A percentile compares a stretch with the other conserved stretches of the same genome.
Conservation (phyloP, 2,888 invertebrate species). For the Drosophila suboccidentalis region DNA sequence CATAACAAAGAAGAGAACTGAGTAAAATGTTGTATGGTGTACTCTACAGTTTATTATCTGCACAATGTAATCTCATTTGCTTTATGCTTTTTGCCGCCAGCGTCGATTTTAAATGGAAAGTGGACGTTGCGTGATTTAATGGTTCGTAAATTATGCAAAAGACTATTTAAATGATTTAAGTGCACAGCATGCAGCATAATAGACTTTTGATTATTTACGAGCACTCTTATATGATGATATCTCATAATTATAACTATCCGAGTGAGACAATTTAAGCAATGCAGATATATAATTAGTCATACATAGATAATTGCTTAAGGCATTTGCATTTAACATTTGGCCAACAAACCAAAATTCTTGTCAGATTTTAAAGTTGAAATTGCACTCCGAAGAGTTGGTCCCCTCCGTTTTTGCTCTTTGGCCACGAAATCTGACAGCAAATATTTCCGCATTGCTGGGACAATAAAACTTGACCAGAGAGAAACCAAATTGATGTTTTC, state of each 20-base stretch:
- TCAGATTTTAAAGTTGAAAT: constrained; percentile 28
- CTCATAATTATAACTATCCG: constrained; percentile 1
- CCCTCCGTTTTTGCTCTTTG: constrained; percentile 36
- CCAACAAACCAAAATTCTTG: constrained; percentile 27
- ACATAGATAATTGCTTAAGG: constrained; percentile 21
- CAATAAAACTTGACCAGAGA: constrained; percentile 38
- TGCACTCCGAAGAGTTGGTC: constrained; percentile 39
- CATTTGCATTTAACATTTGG: constrained; percentile 9
- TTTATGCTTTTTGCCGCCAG: constrained; percentile 5
- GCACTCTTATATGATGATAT: constrained; percentile 1
- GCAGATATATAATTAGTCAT: not conserved
- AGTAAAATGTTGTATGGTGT: not conserved
- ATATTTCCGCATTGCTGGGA: constrained; percentile 43
- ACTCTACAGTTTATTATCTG: constrained; percentile 2
- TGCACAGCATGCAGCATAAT: constrained; percentile 28
- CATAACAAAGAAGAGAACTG: no score
- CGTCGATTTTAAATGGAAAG: constrained; percentile 42
- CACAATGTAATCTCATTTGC: not conserved
- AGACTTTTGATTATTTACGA: constrained; percentile 12
- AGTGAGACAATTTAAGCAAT: constrained; percentile 34
- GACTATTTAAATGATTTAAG: constrained; percentile 45
- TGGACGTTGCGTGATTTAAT: constrained; percentile 34
- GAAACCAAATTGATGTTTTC: constrained; percentile 34
- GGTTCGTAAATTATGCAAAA: constrained; percentile 50
- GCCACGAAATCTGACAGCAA: constrained; percentile 18